Evolutionary conservation across 2,113 vertebrate genomes (phyloP).

Genomic region (Gallinago undulata): DNA sequence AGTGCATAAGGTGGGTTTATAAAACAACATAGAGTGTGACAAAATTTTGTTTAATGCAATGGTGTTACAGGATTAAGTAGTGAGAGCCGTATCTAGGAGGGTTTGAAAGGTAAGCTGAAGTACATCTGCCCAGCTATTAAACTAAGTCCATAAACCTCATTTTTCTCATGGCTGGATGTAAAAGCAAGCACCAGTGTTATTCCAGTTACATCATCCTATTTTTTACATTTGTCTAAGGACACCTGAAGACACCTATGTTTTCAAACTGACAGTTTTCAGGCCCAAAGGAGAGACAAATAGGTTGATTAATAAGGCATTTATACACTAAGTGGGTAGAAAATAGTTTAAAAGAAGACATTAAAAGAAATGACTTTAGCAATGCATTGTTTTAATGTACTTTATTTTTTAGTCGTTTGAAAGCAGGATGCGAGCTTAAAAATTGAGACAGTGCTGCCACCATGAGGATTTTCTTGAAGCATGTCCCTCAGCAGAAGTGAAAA

Average conservation of each 20-base stretch:
- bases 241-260: not conserved
- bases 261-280: not conserved
- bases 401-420: accelerated
- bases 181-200: not conserved
- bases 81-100: not conserved
- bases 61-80: not conserved
- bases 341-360: not conserved
- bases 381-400: not conserved
- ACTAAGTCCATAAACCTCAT: not conserved
- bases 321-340: not conserved
- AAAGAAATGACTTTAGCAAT: not conserved
- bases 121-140: not conserved
- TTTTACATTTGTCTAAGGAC: not conserved
- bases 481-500: not conserved
- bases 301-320: not conserved
- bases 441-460: constrained; percentile 71
- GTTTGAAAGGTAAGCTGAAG: not conserved
- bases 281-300: not conserved
- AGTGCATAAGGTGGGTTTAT: not conserved
- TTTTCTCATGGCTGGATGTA: not conserved
- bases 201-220: not conserved
- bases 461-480: constrained; percentile 43
- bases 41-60: not conserved
- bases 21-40: not conserved
- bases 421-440: not conserved